A percentile compares a stretch with the other conserved stretches of the same genome.
These are phyloP conservation scores for Xylocopa sonorina DNA, from an alignment of 1,140 invertebrate genomes.

Conservation along the genomic window DNA sequence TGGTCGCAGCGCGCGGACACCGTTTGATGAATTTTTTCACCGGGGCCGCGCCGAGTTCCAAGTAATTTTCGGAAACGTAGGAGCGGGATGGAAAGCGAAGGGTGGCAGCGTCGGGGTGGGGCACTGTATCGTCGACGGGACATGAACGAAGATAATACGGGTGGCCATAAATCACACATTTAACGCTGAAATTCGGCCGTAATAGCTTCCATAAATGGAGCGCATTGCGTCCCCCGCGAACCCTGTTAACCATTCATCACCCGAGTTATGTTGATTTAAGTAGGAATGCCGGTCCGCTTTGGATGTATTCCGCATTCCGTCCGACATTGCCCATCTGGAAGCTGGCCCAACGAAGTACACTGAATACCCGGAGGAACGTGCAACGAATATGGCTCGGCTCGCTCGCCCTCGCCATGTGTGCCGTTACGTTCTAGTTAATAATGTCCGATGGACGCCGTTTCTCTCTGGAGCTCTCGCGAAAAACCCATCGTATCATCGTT, in stretches of 20 bases:
- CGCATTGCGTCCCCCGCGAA: conserved; percentile 58
- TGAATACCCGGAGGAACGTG: conserved; percentile 56
- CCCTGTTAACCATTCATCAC: conserved; percentile 71
- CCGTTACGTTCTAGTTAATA: conserved; percentile 33
- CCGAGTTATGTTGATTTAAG: conserved; percentile 73
- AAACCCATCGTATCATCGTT: too few relatives aligned
- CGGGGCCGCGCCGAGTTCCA: conserved; percentile 40
- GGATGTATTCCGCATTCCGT: conserved; percentile 67
- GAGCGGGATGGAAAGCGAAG: background rate
- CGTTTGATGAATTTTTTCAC: conserved; percentile 52
- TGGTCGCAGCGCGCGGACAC: conserved; percentile 29
- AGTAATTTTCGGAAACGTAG: conserved; percentile 55
- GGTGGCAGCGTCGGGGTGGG: background rate
- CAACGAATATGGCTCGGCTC: conserved; percentile 47
- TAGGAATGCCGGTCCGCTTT: conserved; percentile 63
- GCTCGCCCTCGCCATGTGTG: background rate
- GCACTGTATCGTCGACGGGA: conserved; percentile 63
- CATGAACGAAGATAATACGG: conserved; percentile 67
- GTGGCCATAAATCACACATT: conserved; percentile 68
- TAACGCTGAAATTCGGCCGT: conserved; percentile 69
- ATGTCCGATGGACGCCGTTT: background rate
- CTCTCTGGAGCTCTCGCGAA: too few relatives aligned
- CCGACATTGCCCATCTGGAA: conserved; percentile 65
- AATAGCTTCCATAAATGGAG: conserved; percentile 70
- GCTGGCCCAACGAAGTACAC: conserved; percentile 52